Evolutionary conservation across 1,140 invertebrate genomes (phyloP), one percentile per base, ranked within the genome.

Genomic region (Drosophila eugracilis): DNA sequence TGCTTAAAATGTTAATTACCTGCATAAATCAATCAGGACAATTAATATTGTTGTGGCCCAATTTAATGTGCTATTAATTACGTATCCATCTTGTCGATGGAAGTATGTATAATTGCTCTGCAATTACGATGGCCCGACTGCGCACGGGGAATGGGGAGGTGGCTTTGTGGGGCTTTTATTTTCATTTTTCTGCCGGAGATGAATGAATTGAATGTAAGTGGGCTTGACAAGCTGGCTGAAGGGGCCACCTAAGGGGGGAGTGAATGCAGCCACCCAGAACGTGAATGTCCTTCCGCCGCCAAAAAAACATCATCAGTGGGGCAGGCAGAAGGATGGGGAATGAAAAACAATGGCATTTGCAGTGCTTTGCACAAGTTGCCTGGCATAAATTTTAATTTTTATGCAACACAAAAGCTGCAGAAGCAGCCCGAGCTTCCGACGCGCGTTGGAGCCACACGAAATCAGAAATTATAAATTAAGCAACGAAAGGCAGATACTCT

Each of bases 381-480:
- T 76, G 72, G 80, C 80, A 85, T 84, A 84, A 84, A 84, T 84
- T 85, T 84, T 84, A 84, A 84, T 84, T 84, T 84, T 85, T 84
- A 85, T 84, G 76, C 80, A 79, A 79, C 79, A 84, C 79, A 84
- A 84, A 84, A 84, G 79, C 79, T 24, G 75, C 76, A 65, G 55
- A 62, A 76, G 58, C 66, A 81, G 78, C 62, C 57, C 62, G 39
- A 42, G 65, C 54, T 42, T 58, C 42, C 58, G 52, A 60, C 73
- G 59, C 17, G 58, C 72, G 70, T 76, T 80, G 50, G 22, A 45
- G 49, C 73, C 70, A 26, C 15, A 30, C 36, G 34, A 55, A 39
- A 39, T 36, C 44, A 17, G 22, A 59, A 55, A 15, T 44, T 26
- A 36, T 39, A 75, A 47, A 49, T 50, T 17, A 14, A 5, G 3